phyloP scores from a whole-genome alignment of 2,797 vertebrate species.

The Periparus ater region DNA sequence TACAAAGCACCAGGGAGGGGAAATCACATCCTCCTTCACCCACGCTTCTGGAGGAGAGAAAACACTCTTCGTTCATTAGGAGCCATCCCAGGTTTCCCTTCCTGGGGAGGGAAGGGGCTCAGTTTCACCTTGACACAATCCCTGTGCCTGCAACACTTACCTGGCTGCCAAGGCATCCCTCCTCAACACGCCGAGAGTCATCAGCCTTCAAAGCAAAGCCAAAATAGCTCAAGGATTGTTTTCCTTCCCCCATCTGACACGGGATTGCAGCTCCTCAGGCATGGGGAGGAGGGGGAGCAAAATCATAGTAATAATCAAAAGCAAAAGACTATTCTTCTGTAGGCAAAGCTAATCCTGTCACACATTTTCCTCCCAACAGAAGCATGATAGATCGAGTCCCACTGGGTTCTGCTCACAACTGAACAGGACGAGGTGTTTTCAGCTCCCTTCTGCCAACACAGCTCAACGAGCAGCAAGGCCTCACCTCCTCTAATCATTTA shows the following conservation, averaged over 20 bases:
- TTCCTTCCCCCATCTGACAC: constrained; percentile 34
- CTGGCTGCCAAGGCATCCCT: background rate
- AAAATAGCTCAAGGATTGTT: background rate
- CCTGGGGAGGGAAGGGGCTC: background rate
- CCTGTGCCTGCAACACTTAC: constrained; percentile 33
- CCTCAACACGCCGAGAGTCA: background rate
- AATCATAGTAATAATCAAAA: background rate
- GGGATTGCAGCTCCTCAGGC: constrained; percentile 31
- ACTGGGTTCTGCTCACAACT: constrained; percentile 9
- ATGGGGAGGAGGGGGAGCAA: constrained; percentile 17
- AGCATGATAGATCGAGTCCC: background rate
- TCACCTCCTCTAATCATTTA: background rate
- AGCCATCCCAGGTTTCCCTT: background rate
- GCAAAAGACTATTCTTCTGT: background rate
- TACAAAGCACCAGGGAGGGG: background rate
- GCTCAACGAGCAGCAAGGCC: constrained; percentile 17
- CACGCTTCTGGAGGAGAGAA: background rate
- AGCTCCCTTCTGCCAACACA: constrained; percentile 31
- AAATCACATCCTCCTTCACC: constrained; percentile 28
- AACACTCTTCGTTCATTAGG: background rate
- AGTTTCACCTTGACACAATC: background rate
- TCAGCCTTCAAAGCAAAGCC: constrained; percentile 25
- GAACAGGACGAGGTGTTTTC: background rate
- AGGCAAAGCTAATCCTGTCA: constrained; percentile 16
- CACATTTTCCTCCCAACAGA: background rate